Base-by-base conservation (phyloP, 2,113 vertebrate genomes). In the Rafetus swinhoei region DNA sequence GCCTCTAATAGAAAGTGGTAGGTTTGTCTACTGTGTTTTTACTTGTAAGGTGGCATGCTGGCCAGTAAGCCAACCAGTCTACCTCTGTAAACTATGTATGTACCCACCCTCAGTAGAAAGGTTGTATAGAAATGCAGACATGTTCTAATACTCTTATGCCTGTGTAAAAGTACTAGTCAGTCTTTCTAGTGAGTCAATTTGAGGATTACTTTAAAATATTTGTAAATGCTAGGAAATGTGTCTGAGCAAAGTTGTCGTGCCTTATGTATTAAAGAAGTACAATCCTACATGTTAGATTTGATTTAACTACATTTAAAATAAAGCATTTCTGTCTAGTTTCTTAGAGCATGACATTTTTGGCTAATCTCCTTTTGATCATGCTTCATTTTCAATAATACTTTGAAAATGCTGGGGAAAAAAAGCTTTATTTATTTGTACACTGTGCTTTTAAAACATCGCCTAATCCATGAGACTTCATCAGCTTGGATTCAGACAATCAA, bases 281-380 rank as follows among this genome's bases (percentile, higher is more conserved):
- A 5, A 25, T 84, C 5, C 9, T 81, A 12, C 15, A 85, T 53
- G 2, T 79, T 91, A 62, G 52, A 19, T 79, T 35, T 85, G 18
- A 57, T 90, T 91, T 85, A 85, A 59, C 9, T 32, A 86, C 72
- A 24, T 45, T 72, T 90, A 83, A 82, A 85, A 85, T 80, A 81
- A 72, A 21, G 27, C 55, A 1, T 82, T 95, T 87, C 59, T 90
- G 29, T 88, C 29, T 54, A 45, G 9, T 87, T 92, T 32, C 54
- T 90, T 88, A 55, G 81, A 60, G 21, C 32, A 24, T 62, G 50
- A 91, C 21, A 90, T 94, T 72, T 93, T 92, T 86, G 89, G 7
- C 87, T 91, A 57, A 80, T 94, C 60, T 95, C 60, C 15, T 27
- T 86, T 74, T 83, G 55, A 88, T 92, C 62, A 57, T 81, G 32